Base-by-base conservation (phyloP, 2,888 invertebrate species). In the Apantesis nais region DNA sequence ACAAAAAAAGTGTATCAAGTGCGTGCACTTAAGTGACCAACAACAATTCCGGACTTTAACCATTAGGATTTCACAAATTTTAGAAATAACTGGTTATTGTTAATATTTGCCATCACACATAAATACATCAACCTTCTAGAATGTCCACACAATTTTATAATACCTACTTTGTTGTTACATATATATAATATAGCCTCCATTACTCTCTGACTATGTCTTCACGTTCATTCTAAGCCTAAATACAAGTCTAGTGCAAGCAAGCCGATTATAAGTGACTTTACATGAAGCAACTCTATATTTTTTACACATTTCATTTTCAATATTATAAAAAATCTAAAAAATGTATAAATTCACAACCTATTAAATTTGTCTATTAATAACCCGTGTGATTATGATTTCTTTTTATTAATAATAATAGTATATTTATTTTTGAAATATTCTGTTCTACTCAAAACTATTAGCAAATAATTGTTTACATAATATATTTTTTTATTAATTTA, bases 311-410 rank as follows among this genome's bases (percentile, higher is more conserved):
- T 85, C 81, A 80, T 86, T 86, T 58, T 86, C 82, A 85, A 89
- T 90, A 88, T 90, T 92, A 93, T 93, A 93, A 93, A 93, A 94
- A 88, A 92, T 92, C 93, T 94, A 93, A 90, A 94, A 94, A 94
- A 93, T 94, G 93, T 94, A 93, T 92, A 95, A 94, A 94, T 93
- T 95, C 94, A 95, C 94, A 95, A 95, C 94, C 94, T 95, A 95
- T 94, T 90, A 89, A 81, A 89, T 91, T 92, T 93, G 90, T 93
- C 93, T 94, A 93, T 91, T 89, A 87, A 86, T 82, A 78, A 81
- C 75, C 79, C 70, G 64, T 81, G 76, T 81, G 79, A 79, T 78
- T 77, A 74, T 80, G 77, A 72, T 76, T 74, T 83, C 83, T 81
- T 64, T 52, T 77, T 80, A 79, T 78, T 78, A 75, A 77, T 84